phyloP scores from a whole-genome alignment of 2,888 invertebrate genomes.

The Heliconius ismenius region DNA sequence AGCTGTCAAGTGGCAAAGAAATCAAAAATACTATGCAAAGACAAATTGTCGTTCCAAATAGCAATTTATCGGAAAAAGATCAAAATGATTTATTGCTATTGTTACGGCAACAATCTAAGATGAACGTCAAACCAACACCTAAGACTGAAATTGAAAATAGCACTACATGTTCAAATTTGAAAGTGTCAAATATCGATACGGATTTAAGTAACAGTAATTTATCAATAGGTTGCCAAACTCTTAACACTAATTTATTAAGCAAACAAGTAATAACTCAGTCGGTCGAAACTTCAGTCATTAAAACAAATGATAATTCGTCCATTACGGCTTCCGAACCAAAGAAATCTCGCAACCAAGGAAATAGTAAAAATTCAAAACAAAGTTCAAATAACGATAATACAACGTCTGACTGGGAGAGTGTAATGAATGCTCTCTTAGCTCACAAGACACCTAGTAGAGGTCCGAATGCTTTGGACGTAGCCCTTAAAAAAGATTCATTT shows the following conservation, averaged over 20 bases:
- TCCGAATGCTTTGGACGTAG: slow-evolving; percentile 64
- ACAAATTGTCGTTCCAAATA: slow-evolving; percentile 16
- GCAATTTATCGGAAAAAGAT: slow-evolving; percentile 58
- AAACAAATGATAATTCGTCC: slow-evolving; percentile 16
- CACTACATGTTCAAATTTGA: slow-evolving; percentile 2
- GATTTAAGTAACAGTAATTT: slow-evolving; percentile 6
- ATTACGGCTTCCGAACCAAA: slow-evolving; percentile 25
- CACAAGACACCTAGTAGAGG: slow-evolving; percentile 70
- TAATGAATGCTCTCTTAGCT: slow-evolving; percentile 65
- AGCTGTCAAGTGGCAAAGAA: slow-evolving; percentile 15
- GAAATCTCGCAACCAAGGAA: slow-evolving; percentile 37
- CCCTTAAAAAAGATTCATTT: slow-evolving; percentile 58
- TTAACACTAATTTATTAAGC: background rate
- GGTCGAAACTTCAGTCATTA: slow-evolving; percentile 25
- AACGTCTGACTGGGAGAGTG: slow-evolving; percentile 63
- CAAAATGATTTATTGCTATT: slow-evolving; percentile 61
- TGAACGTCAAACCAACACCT: slow-evolving; percentile 45
- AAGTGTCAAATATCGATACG: background rate
- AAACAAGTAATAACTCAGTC: background rate
- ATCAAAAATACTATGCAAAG: slow-evolving; percentile 20
- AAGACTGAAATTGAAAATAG: slow-evolving; percentile 34
- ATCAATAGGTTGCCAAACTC: background rate
- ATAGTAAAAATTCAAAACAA: slow-evolving; percentile 27
- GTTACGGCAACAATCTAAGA: slow-evolving; percentile 60
- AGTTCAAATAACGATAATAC: slow-evolving; percentile 22